Conservation (phyloP, 2,113 vertebrate species). For the Gila orcuttii region DNA sequence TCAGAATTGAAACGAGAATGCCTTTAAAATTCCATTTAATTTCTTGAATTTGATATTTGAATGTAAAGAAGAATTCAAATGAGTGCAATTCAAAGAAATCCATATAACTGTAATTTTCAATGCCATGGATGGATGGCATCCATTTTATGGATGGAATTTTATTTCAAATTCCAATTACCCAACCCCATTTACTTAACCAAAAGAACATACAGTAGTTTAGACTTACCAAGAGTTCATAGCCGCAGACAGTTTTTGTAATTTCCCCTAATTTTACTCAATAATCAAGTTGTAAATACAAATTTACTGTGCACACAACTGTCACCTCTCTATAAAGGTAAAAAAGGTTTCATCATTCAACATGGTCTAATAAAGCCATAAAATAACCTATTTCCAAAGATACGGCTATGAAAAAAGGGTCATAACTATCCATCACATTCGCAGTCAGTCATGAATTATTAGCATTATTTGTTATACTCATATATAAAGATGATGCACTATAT, state of each 20-base stretch:
- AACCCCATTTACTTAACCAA: too few relatives aligned
- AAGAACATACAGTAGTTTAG: neutral
- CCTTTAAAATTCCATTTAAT: neutral
- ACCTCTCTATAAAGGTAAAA: neutral
- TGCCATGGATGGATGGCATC: neutral
- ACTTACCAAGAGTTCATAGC: neutral
- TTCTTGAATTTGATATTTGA: neutral
- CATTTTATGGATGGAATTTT: neutral
- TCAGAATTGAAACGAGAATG: neutral
- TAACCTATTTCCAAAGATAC: slow-evolving; percentile 20
- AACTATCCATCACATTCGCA: slow-evolving; percentile 20
- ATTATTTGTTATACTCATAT: neutral
- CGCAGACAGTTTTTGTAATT: neutral
- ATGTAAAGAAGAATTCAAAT: neutral
- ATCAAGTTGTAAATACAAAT: neutral
- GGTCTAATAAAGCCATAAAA: slow-evolving; percentile 33
- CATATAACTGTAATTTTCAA: neutral
- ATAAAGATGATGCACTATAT: neutral
- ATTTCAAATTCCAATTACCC: too few relatives aligned
- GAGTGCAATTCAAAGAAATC: neutral
- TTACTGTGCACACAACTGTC: neutral
- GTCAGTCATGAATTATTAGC: slow-evolving; percentile 9
- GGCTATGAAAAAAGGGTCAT: slow-evolving; percentile 5
- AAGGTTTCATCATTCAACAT: slow-evolving; percentile 19
- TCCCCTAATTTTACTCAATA: neutral